Percentiles rank a stretch among this genome's conserved stretches.
Conservation (phyloP, 1,140 invertebrate genomes). For the Bicyclus anynana region DNA sequence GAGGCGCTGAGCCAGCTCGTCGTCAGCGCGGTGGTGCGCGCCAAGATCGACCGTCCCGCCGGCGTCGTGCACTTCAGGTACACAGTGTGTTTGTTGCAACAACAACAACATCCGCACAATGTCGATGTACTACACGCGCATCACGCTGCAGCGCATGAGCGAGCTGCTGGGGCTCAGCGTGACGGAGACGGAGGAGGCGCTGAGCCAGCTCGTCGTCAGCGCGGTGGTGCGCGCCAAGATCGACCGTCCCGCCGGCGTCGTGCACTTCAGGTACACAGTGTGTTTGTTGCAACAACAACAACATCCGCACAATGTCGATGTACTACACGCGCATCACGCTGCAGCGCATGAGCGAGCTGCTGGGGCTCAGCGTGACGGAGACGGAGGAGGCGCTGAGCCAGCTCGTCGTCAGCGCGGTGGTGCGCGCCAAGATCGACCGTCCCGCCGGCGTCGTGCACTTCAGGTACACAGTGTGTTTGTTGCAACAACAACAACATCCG, state of each 20-base stretch:
- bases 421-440: slow-evolving; percentile 95
- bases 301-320: slow-evolving; percentile 99
- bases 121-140: slow-evolving; percentile 98
- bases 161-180: slow-evolving; percentile 92
- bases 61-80: slow-evolving; percentile 88
- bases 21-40: slow-evolving; percentile 92
- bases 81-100: not conserved
- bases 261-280: slow-evolving; percentile 79
- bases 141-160: slow-evolving; percentile 95
- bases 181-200: slow-evolving; percentile 95
- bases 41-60: slow-evolving; percentile 95
- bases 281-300: slow-evolving; percentile 79
- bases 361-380: slow-evolving; percentile 92
- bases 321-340: slow-evolving; percentile 98
- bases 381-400: slow-evolving; percentile 97
- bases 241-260: slow-evolving; percentile 93
- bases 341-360: slow-evolving; percentile 93
- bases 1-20: slow-evolving; percentile 96
- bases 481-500: slow-evolving; percentile 90
- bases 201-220: slow-evolving; percentile 96
- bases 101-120: slow-evolving; percentile 97
- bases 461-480: slow-evolving; percentile 41
- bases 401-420: slow-evolving; percentile 94
- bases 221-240: slow-evolving; percentile 95
- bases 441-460: slow-evolving; percentile 92